A percentile compares a stretch with the other conserved stretches of the same genome.
phyloP scores from a whole-genome alignment of 2,797 vertebrate species.

The Sebastes goodei region DNA sequence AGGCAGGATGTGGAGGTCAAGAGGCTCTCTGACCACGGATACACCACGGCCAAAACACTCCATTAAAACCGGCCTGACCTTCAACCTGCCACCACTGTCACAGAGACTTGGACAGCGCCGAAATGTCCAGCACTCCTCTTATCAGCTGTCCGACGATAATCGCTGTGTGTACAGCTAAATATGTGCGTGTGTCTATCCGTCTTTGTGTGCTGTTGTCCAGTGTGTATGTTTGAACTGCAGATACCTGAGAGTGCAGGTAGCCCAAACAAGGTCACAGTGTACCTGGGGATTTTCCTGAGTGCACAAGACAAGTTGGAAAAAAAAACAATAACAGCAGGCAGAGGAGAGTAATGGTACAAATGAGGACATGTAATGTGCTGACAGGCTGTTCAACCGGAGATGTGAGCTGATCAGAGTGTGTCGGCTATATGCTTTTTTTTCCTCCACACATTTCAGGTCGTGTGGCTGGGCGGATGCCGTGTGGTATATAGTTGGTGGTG shows the following conservation, averaged over 20 bases:
- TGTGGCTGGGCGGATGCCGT: constrained; percentile 3
- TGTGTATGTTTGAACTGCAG: constrained; percentile 28
- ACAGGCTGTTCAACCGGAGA: background rate
- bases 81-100: constrained; percentile 51
- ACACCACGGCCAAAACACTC: constrained; percentile 40
- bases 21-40: constrained; percentile 49
- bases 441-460: constrained; percentile 1
- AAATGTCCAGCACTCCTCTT: constrained; percentile 47
- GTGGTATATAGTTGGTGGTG: constrained; percentile 2
- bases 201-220: constrained; percentile 1
- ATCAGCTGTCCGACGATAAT: constrained; percentile 42
- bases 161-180: constrained; percentile 43
- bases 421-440: background rate
- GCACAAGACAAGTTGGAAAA: constrained; percentile 2
- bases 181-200: background rate
- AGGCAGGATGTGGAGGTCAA: constrained; percentile 60
- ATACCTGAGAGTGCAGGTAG: constrained; percentile 35
- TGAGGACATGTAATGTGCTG: background rate
- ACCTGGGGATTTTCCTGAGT: constrained; percentile 19
- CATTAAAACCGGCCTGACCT: constrained; percentile 62
- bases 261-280: constrained; percentile 47
- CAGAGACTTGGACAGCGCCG: constrained; percentile 7
- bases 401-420: background rate
- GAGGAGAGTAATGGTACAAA: background rate
- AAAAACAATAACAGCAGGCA: background rate